Evolutionary conservation across 2,888 invertebrate species (phyloP), one percentile per base, ranked within the genome.

Genomic region (Limnephilus rhombicus): DNA sequence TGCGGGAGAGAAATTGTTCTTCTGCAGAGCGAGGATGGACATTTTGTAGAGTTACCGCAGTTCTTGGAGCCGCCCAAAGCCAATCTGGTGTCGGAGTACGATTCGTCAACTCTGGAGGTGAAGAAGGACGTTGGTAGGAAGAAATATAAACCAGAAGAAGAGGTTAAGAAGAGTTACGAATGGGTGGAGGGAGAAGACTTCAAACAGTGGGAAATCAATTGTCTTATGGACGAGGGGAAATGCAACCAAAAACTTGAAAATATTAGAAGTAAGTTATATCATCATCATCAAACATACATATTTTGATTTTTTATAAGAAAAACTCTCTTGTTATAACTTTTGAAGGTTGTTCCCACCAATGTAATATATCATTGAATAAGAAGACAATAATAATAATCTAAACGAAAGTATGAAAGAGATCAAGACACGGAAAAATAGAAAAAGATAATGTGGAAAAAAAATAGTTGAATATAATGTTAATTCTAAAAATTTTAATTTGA

Each of bases 201-300:
- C n/a, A 85, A 91, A 9, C 80, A 93, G 37, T 31, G 34, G 18
- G 91, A 93, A 68, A 80, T 93, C 83, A 82, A 92, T 29, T 93
- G 93, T 49, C 34, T 93, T 0, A n/a, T 93, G 45, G 53, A 49
- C 3, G 24, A 91, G 31, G 85, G 81, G 83, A 83, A 91, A n/a
- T 93, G 93, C 88, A 37, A 34, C 11, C 88, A 34, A 88, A 88
- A 88, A 37, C 88, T 88, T 18, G 88, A 29, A 88, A 68, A 31
- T 18, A 88, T 88, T 24, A 88, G 80, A 88, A 88, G 88, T 88
- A 68, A 88, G 29, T n/a, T 18, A 11, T 34, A 29, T 9, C 49
- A 1, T 49, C 49, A 15, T 15, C 49, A 49, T 13, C 15, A 49
- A 15, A 49, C 49, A 49, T 15, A 49, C 0, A 11, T 13, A 49